Evolutionary conservation across 92 coral and sea anemone genomes (phyloP).

Genomic region (Muricea muricata): DNA sequence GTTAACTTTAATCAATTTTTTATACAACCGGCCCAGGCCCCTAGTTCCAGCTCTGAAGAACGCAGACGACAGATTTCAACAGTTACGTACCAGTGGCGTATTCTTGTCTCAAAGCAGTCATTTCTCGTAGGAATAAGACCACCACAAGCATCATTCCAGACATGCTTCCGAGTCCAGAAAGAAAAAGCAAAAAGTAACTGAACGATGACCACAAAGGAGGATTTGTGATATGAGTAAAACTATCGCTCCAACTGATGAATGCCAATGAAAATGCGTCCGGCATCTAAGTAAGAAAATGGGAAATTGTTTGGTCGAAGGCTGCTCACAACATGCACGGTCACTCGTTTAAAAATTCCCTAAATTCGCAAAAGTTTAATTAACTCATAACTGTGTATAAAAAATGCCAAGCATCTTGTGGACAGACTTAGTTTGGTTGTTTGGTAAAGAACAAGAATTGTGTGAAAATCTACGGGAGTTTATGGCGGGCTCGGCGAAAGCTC

Average conservation of each 20-base stretch:
- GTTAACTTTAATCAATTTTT: too few species aligned
- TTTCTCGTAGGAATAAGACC: conserved; percentile 63
- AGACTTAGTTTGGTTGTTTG: too few species aligned
- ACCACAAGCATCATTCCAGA: conserved; percentile 85
- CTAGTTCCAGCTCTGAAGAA: too few species aligned
- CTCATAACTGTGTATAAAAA: too few species aligned
- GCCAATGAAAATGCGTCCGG: conserved; percentile 22
- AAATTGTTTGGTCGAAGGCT: too few species aligned
- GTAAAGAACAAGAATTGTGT: too few species aligned
- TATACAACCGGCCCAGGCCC: too few species aligned
- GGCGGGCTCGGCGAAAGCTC: too few species aligned
- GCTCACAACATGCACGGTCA: not conserved
- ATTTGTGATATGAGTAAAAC: conserved; percentile 29
- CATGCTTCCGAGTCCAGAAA: conserved; percentile 80
- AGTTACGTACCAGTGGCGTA: conserved; percentile 27
- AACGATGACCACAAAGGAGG: conserved; percentile 75
- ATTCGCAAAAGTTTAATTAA: too few species aligned
- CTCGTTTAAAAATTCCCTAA: not conserved
- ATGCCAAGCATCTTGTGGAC: too few species aligned
- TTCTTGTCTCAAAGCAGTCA: conserved; percentile 25
- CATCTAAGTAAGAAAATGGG: not conserved
- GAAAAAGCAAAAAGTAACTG: conserved; percentile 81
- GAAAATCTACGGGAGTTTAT: too few species aligned
- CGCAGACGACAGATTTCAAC: too few species aligned
- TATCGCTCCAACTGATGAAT: conserved; percentile 36